Percentiles rank a stretch among this genome's conserved stretches.
Conservation (phyloP, 2,888 invertebrate genomes). For the Nemapogon koenigi region DNA sequence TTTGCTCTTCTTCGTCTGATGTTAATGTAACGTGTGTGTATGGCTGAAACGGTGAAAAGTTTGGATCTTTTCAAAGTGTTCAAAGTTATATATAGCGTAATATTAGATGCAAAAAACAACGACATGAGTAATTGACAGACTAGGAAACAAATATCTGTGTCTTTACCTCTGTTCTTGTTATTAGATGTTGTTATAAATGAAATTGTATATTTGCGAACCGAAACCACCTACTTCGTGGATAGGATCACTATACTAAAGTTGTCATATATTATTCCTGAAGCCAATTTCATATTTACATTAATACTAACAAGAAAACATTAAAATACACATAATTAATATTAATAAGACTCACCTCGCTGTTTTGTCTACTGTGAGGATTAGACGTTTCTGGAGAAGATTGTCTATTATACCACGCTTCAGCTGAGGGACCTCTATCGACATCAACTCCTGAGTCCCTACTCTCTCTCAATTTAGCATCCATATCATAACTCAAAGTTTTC, state of each 20-base stretch:
- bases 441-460: conserved; percentile 83
- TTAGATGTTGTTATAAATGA: too few species aligned
- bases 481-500: conserved; percentile 73
- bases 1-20: conserved; percentile 81
- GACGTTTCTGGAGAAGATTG: conserved; percentile 57
- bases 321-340: background rate
- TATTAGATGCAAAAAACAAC: too few species aligned
- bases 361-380: conserved; percentile 78
- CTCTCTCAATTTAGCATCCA: conserved; percentile 69
- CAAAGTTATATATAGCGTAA: too few species aligned
- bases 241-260: too few species aligned
- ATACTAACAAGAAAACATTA: background rate
- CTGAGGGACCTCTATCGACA: conserved; percentile 65
- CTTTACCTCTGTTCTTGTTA: too few species aligned
- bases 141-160: too few species aligned
- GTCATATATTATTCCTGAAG: too few species aligned
- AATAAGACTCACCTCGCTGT: conserved; percentile 67
- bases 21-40: conserved; percentile 75
- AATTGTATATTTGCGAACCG: too few species aligned
- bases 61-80: too few species aligned
- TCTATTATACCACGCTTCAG: conserved; percentile 66
- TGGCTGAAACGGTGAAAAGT: conserved; percentile 51
- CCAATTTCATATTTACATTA: too few species aligned
- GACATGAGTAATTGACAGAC: too few species aligned
- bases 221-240: too few species aligned